A percentile compares a stretch with the other conserved stretches of the same genome.
phyloP scores from a whole-genome alignment of 2,113 vertebrate species.

The Vulpes vulpes region DNA sequence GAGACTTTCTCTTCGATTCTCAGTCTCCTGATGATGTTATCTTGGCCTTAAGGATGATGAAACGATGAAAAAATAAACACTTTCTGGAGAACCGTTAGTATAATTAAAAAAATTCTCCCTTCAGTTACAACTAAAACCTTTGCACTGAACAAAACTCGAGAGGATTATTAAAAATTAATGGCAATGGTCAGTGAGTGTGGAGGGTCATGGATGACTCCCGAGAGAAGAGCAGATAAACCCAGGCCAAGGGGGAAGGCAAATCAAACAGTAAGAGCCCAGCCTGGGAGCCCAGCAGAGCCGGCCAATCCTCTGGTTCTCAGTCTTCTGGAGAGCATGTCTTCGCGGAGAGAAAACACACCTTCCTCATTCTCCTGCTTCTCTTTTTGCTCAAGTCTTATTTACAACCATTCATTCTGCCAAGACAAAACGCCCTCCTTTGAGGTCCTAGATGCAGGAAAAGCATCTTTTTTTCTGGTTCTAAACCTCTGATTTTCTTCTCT shows the following conservation, averaged over 20 bases:
- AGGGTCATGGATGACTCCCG: background rate
- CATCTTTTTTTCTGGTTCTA: background rate
- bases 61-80: background rate
- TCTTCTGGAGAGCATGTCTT: background rate
- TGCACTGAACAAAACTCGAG: background rate
- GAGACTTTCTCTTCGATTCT: background rate
- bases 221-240: too few species aligned
- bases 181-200: background rate
- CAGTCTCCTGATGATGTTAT: background rate
- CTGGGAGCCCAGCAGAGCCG: accelerated
- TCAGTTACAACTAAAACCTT: background rate
- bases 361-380: accelerated
- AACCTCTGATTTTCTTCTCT: background rate
- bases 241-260: accelerated
- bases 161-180: background rate
- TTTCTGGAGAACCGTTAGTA: background rate
- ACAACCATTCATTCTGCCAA: background rate
- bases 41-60: background rate
- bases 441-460: too few species aligned
- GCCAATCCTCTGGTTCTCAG: accelerated
- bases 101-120: background rate
- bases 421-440: background rate
- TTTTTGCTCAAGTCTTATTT: too few species aligned
- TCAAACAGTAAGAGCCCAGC: accelerated
- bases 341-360: accelerated